Conservation (phyloP, 2,888 invertebrate species). For the Rhamnusium bicolor region DNA sequence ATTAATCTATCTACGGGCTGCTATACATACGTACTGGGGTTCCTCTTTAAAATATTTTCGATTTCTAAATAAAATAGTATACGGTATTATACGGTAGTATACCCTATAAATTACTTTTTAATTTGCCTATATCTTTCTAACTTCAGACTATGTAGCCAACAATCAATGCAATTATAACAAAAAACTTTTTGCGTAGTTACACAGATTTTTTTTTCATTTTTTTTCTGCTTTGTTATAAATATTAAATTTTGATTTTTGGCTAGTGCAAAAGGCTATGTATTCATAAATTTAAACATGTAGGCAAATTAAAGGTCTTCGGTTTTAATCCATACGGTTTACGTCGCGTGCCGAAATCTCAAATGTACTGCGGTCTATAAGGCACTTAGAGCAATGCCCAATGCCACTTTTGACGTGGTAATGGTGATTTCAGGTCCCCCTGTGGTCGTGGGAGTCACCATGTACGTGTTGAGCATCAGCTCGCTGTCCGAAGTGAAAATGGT, state of each 20-base stretch:
- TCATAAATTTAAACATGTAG: neutral
- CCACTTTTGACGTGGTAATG: conserved; percentile 65
- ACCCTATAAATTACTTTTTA: neutral
- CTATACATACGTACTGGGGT: neutral
- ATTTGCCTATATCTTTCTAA: neutral
- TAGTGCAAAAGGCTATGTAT: neutral
- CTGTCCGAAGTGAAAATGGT: conserved; percentile 99
- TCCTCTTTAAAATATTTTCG: neutral
- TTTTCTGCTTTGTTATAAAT: too few relatives aligned
- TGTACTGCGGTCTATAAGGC: conserved; percentile 48
- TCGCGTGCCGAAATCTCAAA: neutral
- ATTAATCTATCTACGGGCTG: neutral
- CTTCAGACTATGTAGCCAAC: too few relatives aligned
- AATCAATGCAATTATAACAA: too few relatives aligned
- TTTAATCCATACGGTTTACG: neutral
- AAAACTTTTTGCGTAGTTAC: too few relatives aligned
- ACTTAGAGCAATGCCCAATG: conserved; percentile 56
- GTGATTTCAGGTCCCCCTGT: conserved; percentile 94
- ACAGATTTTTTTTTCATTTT: too few relatives aligned
- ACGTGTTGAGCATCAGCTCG: conserved; percentile 98
- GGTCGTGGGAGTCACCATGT: conserved; percentile 98
- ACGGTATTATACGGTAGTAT: too few relatives aligned
- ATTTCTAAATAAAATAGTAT: neutral
- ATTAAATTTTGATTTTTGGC: too few relatives aligned
- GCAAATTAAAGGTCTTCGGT: conserved; percentile 2